phyloP scores from a whole-genome alignment of 2,113 vertebrate genomes.

The Macroglossus sobrinus region DNA sequence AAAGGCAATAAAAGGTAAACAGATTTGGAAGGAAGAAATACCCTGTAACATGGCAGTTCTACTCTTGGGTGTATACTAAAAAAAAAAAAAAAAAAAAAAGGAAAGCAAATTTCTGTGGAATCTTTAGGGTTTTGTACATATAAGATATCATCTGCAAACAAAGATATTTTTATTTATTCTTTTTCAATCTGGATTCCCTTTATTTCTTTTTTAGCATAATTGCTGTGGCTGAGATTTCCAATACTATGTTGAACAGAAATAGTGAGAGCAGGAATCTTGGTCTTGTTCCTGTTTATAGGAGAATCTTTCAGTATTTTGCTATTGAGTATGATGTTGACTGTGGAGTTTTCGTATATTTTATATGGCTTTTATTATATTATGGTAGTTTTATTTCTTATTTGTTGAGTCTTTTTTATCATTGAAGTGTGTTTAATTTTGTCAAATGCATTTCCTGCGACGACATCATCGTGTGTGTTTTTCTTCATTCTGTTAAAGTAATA shows the following conservation, averaged over 20 bases:
- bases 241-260: not conserved
- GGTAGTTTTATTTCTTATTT: not conserved
- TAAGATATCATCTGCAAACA: not conserved
- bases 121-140: not conserved
- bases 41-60: not conserved
- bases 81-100: not conserved
- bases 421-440: not conserved
- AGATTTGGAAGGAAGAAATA: not conserved
- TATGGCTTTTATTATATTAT: not conserved
- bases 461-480: not conserved
- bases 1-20: not conserved
- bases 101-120: not conserved
- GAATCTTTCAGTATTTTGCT: not conserved
- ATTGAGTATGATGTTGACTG: not conserved
- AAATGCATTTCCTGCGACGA: not conserved
- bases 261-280: not conserved
- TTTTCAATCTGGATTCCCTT: not conserved
- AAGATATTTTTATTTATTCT: not conserved
- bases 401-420: not conserved
- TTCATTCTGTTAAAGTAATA: not conserved
- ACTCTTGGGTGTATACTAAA: not conserved
- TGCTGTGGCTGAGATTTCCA: not conserved
- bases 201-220: not conserved
- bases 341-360: not conserved
- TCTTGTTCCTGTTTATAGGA: not conserved